Conservation (phyloP, 2,113 vertebrate species). For the Siphamia tubifer region DNA sequence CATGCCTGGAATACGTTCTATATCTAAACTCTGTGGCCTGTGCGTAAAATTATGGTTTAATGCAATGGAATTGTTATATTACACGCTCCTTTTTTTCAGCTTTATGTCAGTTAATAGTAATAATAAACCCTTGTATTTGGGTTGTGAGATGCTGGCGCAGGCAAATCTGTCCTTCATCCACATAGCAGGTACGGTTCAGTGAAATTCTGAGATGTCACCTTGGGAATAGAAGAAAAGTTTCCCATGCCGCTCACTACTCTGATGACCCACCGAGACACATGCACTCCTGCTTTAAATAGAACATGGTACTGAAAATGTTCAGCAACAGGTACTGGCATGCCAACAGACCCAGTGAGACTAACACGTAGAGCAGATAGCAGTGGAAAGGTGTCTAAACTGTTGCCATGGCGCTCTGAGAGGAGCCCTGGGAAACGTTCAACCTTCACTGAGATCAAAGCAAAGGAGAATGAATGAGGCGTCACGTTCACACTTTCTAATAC, state of each 20-base stretch:
- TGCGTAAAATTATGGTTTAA: no score
- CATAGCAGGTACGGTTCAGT: background rate
- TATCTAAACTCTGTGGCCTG: slow-evolving; percentile 38
- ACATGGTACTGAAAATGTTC: slow-evolving; percentile 26
- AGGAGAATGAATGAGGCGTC: background rate
- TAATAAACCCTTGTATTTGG: no score
- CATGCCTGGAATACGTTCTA: slow-evolving; percentile 40
- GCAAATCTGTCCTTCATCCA: background rate
- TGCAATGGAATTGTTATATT: no score
- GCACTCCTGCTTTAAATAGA: slow-evolving; percentile 57
- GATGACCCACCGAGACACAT: background rate
- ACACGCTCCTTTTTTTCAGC: no score
- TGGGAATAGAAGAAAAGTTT: slow-evolving; percentile 3
- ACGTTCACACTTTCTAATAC: no score
- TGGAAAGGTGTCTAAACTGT: slow-evolving; percentile 2
- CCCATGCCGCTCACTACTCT: background rate
- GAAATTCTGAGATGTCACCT: slow-evolving; percentile 14
- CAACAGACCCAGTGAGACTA: slow-evolving; percentile 36
- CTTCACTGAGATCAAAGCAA: background rate
- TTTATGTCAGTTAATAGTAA: no score
- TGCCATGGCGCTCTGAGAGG: slow-evolving; percentile 2
- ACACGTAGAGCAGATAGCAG: slow-evolving; percentile 41
- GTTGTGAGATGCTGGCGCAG: no score
- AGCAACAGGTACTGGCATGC: slow-evolving; percentile 40
- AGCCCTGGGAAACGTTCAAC: slow-evolving; percentile 41